Evolutionary conservation across 2,888 invertebrate species (phyloP).

Genomic region (Aquatica leii): DNA sequence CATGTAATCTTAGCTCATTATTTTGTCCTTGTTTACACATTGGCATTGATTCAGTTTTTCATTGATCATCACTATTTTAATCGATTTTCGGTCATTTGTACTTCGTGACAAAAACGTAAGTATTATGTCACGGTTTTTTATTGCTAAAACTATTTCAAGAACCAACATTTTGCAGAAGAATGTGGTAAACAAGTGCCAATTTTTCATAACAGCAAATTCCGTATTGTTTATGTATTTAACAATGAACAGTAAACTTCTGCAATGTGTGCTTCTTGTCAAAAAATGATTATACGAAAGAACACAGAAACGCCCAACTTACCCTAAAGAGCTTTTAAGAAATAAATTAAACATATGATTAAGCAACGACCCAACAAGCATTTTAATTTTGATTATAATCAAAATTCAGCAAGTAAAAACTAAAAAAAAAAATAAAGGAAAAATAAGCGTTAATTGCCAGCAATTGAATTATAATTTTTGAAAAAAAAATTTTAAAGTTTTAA

Average conservation of each 20-base stretch:
- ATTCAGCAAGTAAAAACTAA: not conserved
- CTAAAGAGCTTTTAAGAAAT: constrained; percentile 42
- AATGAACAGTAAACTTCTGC: too few species aligned
- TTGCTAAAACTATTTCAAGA: too few species aligned
- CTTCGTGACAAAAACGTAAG: not conserved
- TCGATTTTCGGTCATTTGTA: constrained; percentile 1
- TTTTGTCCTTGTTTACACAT: constrained; percentile 9
- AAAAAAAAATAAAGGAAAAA: constrained; percentile 1
- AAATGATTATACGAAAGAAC: not conserved
- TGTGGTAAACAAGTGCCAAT: not conserved
- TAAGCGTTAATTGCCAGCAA: constrained; percentile 9
- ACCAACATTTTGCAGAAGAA: not conserved
- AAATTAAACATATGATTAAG: constrained; percentile 46
- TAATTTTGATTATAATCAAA: constrained; percentile 17
- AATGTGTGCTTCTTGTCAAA: not conserved
- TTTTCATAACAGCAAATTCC: too few species aligned
- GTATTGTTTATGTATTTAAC: too few species aligned
- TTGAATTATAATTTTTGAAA: constrained; percentile 15
- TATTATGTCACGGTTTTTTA: too few species aligned
- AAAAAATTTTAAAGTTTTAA: not conserved
- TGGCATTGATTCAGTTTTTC: constrained; percentile 4
- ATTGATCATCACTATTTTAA: constrained; percentile 10
- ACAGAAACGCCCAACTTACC: constrained; percentile 45
- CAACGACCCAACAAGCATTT: constrained; percentile 50
- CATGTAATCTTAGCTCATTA: constrained; percentile 5